Base-by-base conservation (phyloP, 2,888 invertebrate species). In the Sepiola atlantica region DNA sequence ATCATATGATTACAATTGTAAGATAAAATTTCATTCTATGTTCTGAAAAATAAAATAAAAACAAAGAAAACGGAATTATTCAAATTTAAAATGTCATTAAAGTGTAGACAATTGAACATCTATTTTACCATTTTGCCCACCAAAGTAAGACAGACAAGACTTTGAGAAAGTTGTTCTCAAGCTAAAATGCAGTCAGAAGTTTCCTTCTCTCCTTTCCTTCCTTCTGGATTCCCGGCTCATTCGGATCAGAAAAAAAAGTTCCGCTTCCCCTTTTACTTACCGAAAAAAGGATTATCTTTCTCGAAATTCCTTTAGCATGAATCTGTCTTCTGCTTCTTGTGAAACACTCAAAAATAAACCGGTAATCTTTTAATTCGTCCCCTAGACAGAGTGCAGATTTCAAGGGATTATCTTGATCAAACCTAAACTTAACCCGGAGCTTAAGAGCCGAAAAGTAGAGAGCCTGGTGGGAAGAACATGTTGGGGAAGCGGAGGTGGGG, bases 331-430 rank as follows among this genome's bases (percentile, higher is more conserved):
- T 45, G 45, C 16, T 32, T 77, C n/a, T 77, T 77, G 77, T 32
- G 77, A 77, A 32, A 77, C 77, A 77, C 77, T 77, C 77, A 77
- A 77, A 77, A 77, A 77, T 77, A 77, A 77, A 77, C n/a, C 32
- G n/a, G 12, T 77, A 77, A 77, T 77, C 77, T 77, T 77, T 77
- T 77, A 77, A 77, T 77, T n/a, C 77, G 32, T 77, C 77, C 77
- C 77, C 21, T 77, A 77, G 77, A 77, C 77, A 77, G 77, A 77
- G 77, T 32, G 77, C 77, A 77, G 77, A 77, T 77, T 77, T 77
- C 77, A 77, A 32, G 32, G 32, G 77, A 77, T 77, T 77, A 77
- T 77, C 77, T 77, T 77, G n/a, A 77, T 77, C 77, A 77, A 32
- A n/a, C 77, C 14, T 18, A 77, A 45, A 77, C 32, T 32, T n/a